Evolutionary conservation across 2,797 vertebrate genomes (phyloP), one percentile per base, ranked within the genome.

Genomic region (Chelonia mydas): DNA sequence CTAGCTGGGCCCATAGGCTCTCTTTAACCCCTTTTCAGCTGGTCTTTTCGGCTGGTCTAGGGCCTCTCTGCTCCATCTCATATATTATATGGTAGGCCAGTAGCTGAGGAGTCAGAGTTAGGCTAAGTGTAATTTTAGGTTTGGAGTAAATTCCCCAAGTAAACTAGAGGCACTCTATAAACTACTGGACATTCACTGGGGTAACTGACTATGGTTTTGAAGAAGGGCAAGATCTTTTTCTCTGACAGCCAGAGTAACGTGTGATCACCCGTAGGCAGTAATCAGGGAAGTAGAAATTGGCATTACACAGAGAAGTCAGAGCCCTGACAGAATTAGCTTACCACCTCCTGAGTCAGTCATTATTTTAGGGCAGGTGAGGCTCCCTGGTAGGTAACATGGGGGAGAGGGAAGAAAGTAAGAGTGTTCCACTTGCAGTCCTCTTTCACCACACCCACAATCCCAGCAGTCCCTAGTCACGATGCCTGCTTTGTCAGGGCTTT

Each of bases 321-420:
- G 47, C 89, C 92, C 53, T 91, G 81, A 16, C 27, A 89, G 90
- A 95, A 92, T 96, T 90, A 90, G n/a, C 55, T 90, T 95, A 83
- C 93, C 96, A 96, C 95, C 93, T 94, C 76, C 82, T 80, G 27
- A 94, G 87, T 47, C 55, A 84, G 94, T 93, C 93, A 95, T 96
- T 94, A 95, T 87, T 53, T 84, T 92, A 10, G 61, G 90, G 31
- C 21, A 95, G 55, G 88, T 92, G 92, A 23, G 78, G 47, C 86
- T 90, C 65, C 23, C 84, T 89, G 83, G 61, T 90, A 83, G 92
- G 33, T 79, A 78, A 89, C 84, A 51, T 19, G n/a, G 17, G 16
- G 0, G 1, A 78, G 45, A 41, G 65, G 59, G 57, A 83, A 81
- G 84, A 86, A 80, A 94, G 3, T 49, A 2, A 41, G 31, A 45